These are phyloP conservation scores for Diplodus sargus DNA, from an alignment of 2,797 vertebrate species.

Conservation along the genomic window DNA sequence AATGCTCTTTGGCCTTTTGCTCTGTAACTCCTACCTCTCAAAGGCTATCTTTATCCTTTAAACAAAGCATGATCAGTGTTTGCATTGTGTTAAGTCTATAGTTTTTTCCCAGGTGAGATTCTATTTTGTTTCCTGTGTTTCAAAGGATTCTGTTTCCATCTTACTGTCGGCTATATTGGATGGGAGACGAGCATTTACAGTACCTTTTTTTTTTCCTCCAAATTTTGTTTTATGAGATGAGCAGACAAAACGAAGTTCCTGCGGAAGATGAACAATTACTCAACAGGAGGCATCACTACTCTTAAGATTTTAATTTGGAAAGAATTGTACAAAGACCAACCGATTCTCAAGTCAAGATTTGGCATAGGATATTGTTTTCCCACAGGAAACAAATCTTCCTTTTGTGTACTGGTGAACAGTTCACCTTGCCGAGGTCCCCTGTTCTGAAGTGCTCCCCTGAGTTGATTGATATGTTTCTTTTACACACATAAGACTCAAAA, in stretches of 20 bases:
- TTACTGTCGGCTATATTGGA: slow-evolving; percentile 42
- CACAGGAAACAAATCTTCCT: slow-evolving; percentile 89
- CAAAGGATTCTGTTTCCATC: slow-evolving; percentile 76
- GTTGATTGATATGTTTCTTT: slow-evolving; percentile 64
- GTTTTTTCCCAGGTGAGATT: slow-evolving; percentile 91
- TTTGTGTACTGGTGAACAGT: slow-evolving; percentile 81
- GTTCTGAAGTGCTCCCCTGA: slow-evolving; percentile 87
- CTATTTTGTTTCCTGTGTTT: slow-evolving; percentile 97
- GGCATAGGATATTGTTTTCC: slow-evolving; percentile 61
- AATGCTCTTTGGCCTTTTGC: slow-evolving; percentile 89
- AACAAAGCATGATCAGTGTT: slow-evolving; percentile 96
- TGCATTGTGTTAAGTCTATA: slow-evolving; percentile 90
- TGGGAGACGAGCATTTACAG: slow-evolving; percentile 46
- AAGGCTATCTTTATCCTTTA: slow-evolving; percentile 86
- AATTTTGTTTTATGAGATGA: slow-evolving; percentile 41
- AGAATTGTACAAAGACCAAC: slow-evolving; percentile 24
- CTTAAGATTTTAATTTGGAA: slow-evolving; percentile 48
- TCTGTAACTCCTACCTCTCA: slow-evolving; percentile 89
- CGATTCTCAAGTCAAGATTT: slow-evolving; percentile 59
- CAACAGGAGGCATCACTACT: slow-evolving; percentile 39
- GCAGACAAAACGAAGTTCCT: slow-evolving; percentile 12
- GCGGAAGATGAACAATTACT: slow-evolving; percentile 16
- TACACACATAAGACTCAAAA: slow-evolving; percentile 33
- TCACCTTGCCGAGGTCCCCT: slow-evolving; percentile 83
- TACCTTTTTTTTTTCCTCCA: slow-evolving; percentile 38